These are phyloP conservation scores for Zoanthus solanderi DNA, from an alignment of 92 coral and sea anemone species.

Conservation along the genomic window DNA sequence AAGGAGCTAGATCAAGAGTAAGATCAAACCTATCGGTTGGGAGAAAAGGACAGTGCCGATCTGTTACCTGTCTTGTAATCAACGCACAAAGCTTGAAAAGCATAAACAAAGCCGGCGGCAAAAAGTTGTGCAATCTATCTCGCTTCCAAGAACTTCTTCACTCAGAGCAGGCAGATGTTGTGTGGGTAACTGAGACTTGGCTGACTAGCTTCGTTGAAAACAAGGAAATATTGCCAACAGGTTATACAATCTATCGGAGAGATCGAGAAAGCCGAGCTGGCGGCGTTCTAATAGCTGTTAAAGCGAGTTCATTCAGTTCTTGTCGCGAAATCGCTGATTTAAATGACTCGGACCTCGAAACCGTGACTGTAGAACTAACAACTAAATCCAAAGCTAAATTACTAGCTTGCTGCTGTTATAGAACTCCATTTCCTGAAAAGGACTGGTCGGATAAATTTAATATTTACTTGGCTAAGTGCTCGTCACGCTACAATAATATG, in stretches of 20 bases:
- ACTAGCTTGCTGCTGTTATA: conserved; percentile 39
- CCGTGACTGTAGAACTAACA: too few relatives aligned
- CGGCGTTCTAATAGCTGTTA: too few relatives aligned
- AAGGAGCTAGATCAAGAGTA: conserved; percentile 1
- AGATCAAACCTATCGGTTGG: not conserved
- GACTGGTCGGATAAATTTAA: not conserved
- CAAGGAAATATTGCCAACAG: conserved; percentile 56
- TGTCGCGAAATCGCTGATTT: too few relatives aligned
- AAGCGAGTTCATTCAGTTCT: too few relatives aligned
- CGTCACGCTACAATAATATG: not conserved
- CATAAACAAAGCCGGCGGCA: not conserved
- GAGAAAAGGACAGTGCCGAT: not conserved
- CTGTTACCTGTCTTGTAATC: too few relatives aligned
- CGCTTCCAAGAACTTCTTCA: conserved; percentile 64
- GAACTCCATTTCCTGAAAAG: not conserved
- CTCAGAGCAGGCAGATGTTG: conserved; percentile 61
- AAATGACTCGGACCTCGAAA: too few relatives aligned
- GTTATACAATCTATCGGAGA: conserved; percentile 26
- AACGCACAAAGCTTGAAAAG: too few relatives aligned
- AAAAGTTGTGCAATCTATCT: too few relatives aligned
- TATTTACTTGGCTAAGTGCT: too few relatives aligned
- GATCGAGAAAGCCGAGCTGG: not conserved
- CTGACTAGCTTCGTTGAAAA: conserved; percentile 42
- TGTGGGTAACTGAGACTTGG: conserved; percentile 74
- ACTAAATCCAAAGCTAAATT: not conserved